Conservation (phyloP, 2,797 vertebrate species). For the Peromyscus eremicus region DNA sequence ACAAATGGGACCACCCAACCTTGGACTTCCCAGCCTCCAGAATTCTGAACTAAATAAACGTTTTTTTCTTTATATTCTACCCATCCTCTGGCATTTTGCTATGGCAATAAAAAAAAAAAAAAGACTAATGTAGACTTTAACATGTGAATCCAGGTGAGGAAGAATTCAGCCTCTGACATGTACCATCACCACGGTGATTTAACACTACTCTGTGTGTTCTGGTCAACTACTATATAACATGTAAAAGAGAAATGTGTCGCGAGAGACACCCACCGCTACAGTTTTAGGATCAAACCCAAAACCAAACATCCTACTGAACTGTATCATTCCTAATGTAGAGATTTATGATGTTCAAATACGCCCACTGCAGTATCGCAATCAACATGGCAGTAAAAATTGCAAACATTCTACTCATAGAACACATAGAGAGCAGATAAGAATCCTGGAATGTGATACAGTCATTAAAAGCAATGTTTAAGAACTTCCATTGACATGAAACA, state of each 20-base stretch:
- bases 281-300: not conserved
- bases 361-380: not conserved
- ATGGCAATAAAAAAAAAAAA: not conserved
- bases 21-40: not conserved
- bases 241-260: not conserved
- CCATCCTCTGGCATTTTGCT: not conserved
- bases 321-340: not conserved
- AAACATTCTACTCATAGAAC: slow-evolving; percentile 16
- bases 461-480: slow-evolving; percentile 2
- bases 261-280: not conserved
- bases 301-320: not conserved
- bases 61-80: not conserved
- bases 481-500: not conserved
- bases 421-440: not conserved
- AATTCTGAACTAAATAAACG: not conserved
- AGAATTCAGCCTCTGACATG: not conserved
- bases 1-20: not conserved
- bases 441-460: not conserved
- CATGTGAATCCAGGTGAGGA: not conserved
- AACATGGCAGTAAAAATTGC: not conserved
- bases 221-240: accelerated
- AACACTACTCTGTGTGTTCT: not conserved
- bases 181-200: not conserved
- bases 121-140: not conserved
- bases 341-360: not conserved